A percentile compares a stretch with the other conserved stretches of the same genome.
phyloP scores from a whole-genome alignment of 2,797 vertebrate species.

The Sebastes aleutianus region DNA sequence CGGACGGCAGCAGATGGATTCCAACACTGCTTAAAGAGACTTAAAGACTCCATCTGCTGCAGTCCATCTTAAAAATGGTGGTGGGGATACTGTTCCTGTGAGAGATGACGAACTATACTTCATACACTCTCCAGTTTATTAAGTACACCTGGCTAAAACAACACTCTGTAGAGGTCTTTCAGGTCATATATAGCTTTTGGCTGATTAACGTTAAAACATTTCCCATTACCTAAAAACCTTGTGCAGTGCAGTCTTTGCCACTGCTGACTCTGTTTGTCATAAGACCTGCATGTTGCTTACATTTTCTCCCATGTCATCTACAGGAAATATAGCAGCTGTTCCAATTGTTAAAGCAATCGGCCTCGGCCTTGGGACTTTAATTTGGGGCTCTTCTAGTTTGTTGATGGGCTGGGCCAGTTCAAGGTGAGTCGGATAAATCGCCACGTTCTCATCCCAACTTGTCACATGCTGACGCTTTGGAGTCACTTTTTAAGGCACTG shows the following conservation, averaged over 20 bases:
- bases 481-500: too few species aligned
- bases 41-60: neutral
- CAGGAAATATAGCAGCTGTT: slow-evolving; percentile 89
- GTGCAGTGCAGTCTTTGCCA: neutral
- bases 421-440: slow-evolving; percentile 77
- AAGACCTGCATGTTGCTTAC: neutral
- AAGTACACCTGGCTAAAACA: neutral
- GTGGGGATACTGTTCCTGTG: neutral
- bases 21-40: too few species aligned
- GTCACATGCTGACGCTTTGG: too few species aligned
- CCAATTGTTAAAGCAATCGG: slow-evolving; percentile 91
- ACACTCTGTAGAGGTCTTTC: neutral
- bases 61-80: neutral
- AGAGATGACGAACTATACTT: neutral
- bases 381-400: slow-evolving; percentile 90
- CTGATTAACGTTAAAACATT: neutral
- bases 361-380: slow-evolving; percentile 88
- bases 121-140: neutral
- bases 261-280: neutral
- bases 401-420: slow-evolving; percentile 93
- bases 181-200: neutral
- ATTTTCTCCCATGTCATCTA: neutral
- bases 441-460: too few species aligned
- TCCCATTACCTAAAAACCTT: neutral
- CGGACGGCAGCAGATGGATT: neutral